Base-by-base conservation (phyloP, 2,797 vertebrate species). In the Sebastes trivittatus region DNA sequence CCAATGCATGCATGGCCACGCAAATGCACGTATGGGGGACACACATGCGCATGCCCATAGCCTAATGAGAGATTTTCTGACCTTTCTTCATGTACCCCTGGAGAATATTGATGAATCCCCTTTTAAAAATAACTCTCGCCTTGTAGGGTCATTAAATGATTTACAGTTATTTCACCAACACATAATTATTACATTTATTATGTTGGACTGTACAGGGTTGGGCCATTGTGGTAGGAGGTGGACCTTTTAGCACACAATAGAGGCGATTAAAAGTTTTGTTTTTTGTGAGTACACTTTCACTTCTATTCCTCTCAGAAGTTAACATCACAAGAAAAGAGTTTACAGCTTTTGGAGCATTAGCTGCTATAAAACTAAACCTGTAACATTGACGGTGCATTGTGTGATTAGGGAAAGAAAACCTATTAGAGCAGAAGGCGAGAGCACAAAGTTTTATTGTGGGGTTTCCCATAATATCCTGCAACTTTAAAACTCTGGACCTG, bases 51-150 rank as follows among this genome's bases (percentile, higher is more conserved):
- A 89, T 92, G 85, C 89, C 81, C 83, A 60, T 46, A 86, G 83
- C 70, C 87, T 95, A 96, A 95, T 95, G 93, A 95, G 92, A 94
- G 82, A 92, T 92, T 92, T 91, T 93, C 87, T 93, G 94, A 95
- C 94, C 95, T 95, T 95, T 95, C 89, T 92, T 88, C 66, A 72
- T 88, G 84, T 89, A 93, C 93, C 94, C 91, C 93, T 87, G 84
- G 94, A 95, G 94, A 95, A 95, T 95, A 95, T 94, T 95, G 94
- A 96, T 96, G 92, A 95, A 95, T 95, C 90, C 91, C 84, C 86
- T 87, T 95, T 95, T 95, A 95, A 95, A 95, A 95, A 95, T 95
- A 95, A 94, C 94, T 94, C 92, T 91, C 75, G 89, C 86, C 90
- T 93, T 93, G 89, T 94, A 92, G 92, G 93, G 93, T 94, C 93